A percentile compares a stretch with the other conserved stretches of the same genome.
Evolutionary conservation across 2,113 vertebrate species (phyloP).

Genomic region (Malurus cyaneus): DNA sequence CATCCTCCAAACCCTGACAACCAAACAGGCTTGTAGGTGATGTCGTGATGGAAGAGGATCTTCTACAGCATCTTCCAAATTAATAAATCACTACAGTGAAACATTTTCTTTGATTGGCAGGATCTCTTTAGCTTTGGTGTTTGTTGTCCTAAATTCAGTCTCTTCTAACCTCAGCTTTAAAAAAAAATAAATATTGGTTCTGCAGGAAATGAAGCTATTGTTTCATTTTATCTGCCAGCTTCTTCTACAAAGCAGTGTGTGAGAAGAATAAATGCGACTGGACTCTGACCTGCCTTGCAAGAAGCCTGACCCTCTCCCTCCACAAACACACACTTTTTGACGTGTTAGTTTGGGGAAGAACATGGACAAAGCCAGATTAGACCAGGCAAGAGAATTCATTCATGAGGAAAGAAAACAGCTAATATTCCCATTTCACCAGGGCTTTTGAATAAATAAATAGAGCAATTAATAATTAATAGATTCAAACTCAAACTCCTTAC

Average conservation of each 20-base stretch:
- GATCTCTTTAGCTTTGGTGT: not conserved
- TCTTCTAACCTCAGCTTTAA: not conserved
- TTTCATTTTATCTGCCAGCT: conserved; percentile 7
- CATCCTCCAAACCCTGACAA: not conserved
- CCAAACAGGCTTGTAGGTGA: not conserved
- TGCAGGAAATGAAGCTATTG: conserved; percentile 7
- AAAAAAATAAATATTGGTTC: not conserved
- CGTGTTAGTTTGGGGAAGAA: not conserved
- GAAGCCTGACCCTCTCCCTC: not conserved
- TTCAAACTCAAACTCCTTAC: conserved; percentile 26
- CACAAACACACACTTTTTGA: not conserved
- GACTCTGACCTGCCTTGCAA: not conserved
- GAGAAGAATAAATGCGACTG: conserved; percentile 3
- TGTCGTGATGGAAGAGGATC: not conserved
- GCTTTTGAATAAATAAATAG: conserved; percentile 61
- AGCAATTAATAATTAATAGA: conserved; percentile 47
- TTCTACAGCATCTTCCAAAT: not conserved
- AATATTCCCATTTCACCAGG: conserved; percentile 12
- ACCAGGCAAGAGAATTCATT: not conserved
- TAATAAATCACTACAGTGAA: not conserved
- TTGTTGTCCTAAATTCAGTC: not conserved
- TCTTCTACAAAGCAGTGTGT: not conserved
- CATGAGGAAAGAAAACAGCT: conserved; percentile 1
- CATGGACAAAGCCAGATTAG: not conserved
- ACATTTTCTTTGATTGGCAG: not conserved